Conservation (phyloP, 2,797 vertebrate genomes). For the Mycteria americana region DNA sequence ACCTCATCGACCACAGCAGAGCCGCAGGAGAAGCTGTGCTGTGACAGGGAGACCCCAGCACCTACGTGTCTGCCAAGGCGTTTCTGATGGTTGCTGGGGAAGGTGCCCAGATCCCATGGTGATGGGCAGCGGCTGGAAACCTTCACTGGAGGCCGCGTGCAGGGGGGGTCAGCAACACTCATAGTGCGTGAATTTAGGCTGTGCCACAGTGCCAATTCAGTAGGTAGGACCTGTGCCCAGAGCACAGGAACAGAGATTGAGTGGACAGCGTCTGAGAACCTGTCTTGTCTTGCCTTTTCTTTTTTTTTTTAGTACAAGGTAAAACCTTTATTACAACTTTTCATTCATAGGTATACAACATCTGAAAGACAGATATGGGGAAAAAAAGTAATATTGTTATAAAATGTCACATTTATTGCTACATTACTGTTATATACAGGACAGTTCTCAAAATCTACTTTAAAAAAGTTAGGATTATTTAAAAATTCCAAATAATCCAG, state of each 20-base stretch:
- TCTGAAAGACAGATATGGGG: slow-evolving; percentile 86
- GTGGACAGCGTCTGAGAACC: neutral
- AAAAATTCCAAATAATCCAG: slow-evolving; percentile 79
- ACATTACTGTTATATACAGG: slow-evolving; percentile 93
- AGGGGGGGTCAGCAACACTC: too few species aligned
- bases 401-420: slow-evolving; percentile 96
- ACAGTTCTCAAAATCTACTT: slow-evolving; percentile 91
- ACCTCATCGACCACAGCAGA: fast-evolving
- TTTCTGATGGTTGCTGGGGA: neutral
- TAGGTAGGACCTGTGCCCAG: neutral
- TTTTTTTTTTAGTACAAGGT: slow-evolving; percentile 28
- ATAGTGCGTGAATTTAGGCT: neutral
- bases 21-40: neutral
- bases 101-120: neutral
- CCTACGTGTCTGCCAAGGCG: fast-evolving
- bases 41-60: neutral
- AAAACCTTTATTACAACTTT: slow-evolving; percentile 70
- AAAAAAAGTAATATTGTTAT: slow-evolving; percentile 80
- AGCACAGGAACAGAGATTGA: neutral
- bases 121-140: neutral
- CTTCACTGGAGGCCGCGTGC: fast-evolving
- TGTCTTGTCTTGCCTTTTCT: neutral
- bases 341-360: slow-evolving; percentile 80
- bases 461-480: slow-evolving; percentile 77
- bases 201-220: fast-evolving